Base-by-base conservation (phyloP, 2,113 vertebrate species). In the Heterotilapia buettikoferi region DNA sequence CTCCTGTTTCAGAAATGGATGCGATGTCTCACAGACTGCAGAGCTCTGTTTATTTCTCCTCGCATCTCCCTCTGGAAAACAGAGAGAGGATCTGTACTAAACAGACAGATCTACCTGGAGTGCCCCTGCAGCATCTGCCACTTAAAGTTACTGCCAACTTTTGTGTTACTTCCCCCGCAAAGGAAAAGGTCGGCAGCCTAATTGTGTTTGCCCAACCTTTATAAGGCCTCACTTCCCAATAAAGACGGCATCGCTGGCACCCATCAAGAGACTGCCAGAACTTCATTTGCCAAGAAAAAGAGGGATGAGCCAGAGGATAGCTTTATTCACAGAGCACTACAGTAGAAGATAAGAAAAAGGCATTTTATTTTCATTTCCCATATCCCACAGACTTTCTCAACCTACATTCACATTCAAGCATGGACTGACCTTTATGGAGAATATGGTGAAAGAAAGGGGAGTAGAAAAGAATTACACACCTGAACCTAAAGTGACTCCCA, bases 341-440 rank as follows among this genome's bases (percentile, higher is more conserved):
- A 3, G 56, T 14, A 76, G 80, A 89, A 86, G 91, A 92, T 90
- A 84, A 92, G 83, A 89, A 86, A 90, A 92, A 91, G 47, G 24
- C 84, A 92, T 88, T 94, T 93, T 84, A 86, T 92, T 93, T 88
- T 80, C 61, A 76, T 52, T 84, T 83, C 71, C 66, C 81, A 54
- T 43, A 47, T 84, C 56, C 50, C 71, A 79, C 63, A 29, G 84
- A 86, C 83, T 57, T 78, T 45, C 80, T 82, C 43, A 36, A 43
- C 19, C 50, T 19, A 84, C 24, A 86, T 90, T 92, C 87, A 90
- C 84, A 88, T 57, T 71, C 33, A 84, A 53, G 86, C 21, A 7
- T 14, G 12, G 47, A 59, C 36, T 93, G 92, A 95, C 94, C 94
- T 95, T 95, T 90, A 79, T n/a, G 8, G 38, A 90, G 57, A 92